Percentiles rank a stretch among this genome's conserved stretches.
Evolutionary conservation across 2,797 vertebrate species (phyloP).

Genomic region (Adelosebastes latens): DNA sequence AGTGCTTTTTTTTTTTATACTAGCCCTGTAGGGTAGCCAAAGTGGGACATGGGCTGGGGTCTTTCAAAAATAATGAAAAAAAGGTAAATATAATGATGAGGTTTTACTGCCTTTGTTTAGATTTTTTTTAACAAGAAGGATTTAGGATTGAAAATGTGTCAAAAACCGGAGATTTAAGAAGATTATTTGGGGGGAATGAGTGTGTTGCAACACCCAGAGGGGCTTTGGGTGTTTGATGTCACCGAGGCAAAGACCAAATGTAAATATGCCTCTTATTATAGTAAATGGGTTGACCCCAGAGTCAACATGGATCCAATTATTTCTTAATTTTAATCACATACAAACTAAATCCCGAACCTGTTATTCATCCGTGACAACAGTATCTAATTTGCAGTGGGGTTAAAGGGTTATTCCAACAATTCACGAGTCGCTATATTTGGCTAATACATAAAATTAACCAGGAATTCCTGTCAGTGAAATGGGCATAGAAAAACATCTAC

Average conservation of each 20-base stretch:
- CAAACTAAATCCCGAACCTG: constrained; percentile 43
- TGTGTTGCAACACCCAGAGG: constrained; percentile 10
- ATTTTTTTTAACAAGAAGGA: constrained; percentile 21
- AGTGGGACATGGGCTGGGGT: constrained; percentile 60
- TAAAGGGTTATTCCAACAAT: constrained; percentile 37
- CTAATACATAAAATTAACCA: background rate
- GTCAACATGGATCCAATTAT: constrained; percentile 64
- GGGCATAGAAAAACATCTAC: background rate
- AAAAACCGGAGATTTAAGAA: constrained; percentile 7
- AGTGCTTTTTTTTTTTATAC: constrained; percentile 42
- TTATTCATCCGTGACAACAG: constrained; percentile 32
- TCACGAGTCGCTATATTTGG: constrained; percentile 3
- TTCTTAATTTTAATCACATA: constrained; percentile 62
- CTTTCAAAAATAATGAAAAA: background rate
- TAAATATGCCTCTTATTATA: constrained; percentile 57
- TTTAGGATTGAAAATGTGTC: constrained; percentile 10
- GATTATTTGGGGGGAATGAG: constrained; percentile 6
- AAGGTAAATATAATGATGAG: constrained; percentile 29
- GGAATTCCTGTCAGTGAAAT: background rate
- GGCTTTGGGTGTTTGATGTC: constrained; percentile 26
- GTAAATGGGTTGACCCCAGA: constrained; percentile 57
- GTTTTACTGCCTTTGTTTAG: constrained; percentile 51
- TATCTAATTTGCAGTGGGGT: constrained; percentile 31
- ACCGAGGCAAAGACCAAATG: constrained; percentile 39
- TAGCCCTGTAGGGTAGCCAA: constrained; percentile 50